phyloP scores from a whole-genome alignment of 2,797 vertebrate genomes.

The Netta rufina region DNA sequence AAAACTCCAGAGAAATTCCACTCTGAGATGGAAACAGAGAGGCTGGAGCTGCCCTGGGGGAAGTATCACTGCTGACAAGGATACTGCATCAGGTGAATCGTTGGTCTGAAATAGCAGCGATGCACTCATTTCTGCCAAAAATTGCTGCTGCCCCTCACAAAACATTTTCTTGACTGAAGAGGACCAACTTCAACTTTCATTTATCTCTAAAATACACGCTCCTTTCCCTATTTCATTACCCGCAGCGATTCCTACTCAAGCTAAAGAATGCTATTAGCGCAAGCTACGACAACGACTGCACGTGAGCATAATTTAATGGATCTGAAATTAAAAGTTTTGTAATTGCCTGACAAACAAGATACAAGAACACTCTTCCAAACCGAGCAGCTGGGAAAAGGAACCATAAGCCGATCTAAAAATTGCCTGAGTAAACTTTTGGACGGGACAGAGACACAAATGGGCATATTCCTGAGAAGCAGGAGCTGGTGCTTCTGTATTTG shows the following conservation, averaged over 20 bases:
- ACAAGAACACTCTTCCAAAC: not conserved
- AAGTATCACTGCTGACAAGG: not conserved
- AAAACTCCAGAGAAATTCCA: not conserved
- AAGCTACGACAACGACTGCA: not conserved
- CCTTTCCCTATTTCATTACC: not conserved
- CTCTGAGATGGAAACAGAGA: not conserved
- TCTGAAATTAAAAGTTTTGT: not conserved
- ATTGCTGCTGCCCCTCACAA: not conserved
- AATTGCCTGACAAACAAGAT: not conserved
- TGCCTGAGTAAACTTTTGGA: not conserved
- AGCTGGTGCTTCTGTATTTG: not conserved
- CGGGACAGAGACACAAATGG: not conserved
- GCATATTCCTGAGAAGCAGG: not conserved
- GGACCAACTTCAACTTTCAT: not conserved
- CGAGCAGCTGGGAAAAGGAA: not conserved
- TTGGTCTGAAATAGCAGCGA: not conserved
- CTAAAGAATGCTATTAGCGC: not conserved
- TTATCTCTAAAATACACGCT: not conserved
- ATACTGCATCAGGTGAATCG: not conserved
- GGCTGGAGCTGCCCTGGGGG: not conserved
- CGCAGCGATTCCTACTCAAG: not conserved
- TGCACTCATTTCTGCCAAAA: not conserved
- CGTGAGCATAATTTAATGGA: not conserved
- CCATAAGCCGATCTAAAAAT: not conserved
- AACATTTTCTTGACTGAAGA: not conserved